Evolutionary conservation across 37 sponge, comb jelly and placozoan species (phyloP).

Genomic region (Crambe crambe): DNA sequence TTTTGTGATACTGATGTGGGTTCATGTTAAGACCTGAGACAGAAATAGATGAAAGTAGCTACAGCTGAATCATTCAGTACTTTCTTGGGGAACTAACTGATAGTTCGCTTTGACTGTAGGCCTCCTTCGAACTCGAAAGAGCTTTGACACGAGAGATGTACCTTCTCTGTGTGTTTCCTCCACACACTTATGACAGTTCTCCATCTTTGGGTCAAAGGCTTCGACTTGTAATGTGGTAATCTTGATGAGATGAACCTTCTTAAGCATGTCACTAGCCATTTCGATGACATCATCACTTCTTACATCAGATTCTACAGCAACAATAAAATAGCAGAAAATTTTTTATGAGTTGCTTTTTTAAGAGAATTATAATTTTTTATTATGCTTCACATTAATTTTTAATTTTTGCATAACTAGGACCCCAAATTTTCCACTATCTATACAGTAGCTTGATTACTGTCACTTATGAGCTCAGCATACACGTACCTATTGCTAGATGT

Average conservation of each 20-base stretch:
- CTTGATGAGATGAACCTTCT: background rate
- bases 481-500: slow-evolving; percentile 45
- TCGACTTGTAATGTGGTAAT: background rate
- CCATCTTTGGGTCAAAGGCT: background rate
- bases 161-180: background rate
- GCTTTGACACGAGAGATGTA: background rate
- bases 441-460: too few species aligned
- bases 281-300: background rate
- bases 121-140: background rate
- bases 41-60: too few species aligned
- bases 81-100: background rate
- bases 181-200: background rate
- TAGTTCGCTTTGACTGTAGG: background rate
- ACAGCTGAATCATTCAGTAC: background rate
- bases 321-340: background rate
- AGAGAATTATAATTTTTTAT: too few species aligned
- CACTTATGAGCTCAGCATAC: too few species aligned
- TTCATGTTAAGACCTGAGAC: too few species aligned
- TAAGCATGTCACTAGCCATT: background rate
- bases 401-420: too few species aligned
- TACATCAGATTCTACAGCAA: background rate
- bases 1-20: too few species aligned
- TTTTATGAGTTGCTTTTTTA: too few species aligned
- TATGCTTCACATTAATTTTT: too few species aligned
- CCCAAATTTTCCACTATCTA: too few species aligned